Conservation (phyloP, 2,113 vertebrate species). For the Calyptommatus sinebrachiatus region DNA sequence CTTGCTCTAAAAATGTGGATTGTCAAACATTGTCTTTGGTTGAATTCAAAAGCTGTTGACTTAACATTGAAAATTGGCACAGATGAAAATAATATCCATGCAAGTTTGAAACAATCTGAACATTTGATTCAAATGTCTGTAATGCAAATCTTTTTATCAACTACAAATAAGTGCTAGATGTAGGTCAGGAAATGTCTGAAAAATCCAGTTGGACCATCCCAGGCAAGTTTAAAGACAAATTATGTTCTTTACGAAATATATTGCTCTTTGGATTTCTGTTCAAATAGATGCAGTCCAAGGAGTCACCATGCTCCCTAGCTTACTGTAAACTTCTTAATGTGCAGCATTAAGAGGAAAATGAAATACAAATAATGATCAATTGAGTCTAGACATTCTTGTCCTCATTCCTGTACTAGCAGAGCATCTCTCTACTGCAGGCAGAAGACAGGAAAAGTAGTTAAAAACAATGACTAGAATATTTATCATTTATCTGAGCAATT, state of each 20-base stretch:
- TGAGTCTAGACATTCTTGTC: not conserved
- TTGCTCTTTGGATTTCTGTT: not conserved
- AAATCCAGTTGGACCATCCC: no score
- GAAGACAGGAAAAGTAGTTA: no score
- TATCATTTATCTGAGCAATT: not conserved
- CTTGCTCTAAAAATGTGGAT: rapidly evolving
- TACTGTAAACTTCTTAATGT: not conserved
- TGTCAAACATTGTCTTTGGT: constrained; percentile 23
- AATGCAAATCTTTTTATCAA: not conserved
- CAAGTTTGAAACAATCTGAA: not conserved
- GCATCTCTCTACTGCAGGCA: not conserved
- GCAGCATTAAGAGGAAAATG: not conserved
- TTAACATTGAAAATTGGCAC: constrained; percentile 11
- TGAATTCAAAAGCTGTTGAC: not conserved
- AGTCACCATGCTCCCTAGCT: not conserved
- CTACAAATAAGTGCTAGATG: not conserved
- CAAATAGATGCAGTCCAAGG: no score
- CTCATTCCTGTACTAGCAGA: not conserved
- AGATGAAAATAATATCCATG: not conserved
- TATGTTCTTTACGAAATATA: not conserved
- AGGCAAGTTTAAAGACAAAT: not conserved
- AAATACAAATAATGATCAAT: not conserved
- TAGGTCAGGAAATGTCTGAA: no score
- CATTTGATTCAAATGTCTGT: not conserved
- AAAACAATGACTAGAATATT: not conserved